Conservation (phyloP, 2,113 vertebrate genomes). For the Chloropsis cyanopogon region DNA sequence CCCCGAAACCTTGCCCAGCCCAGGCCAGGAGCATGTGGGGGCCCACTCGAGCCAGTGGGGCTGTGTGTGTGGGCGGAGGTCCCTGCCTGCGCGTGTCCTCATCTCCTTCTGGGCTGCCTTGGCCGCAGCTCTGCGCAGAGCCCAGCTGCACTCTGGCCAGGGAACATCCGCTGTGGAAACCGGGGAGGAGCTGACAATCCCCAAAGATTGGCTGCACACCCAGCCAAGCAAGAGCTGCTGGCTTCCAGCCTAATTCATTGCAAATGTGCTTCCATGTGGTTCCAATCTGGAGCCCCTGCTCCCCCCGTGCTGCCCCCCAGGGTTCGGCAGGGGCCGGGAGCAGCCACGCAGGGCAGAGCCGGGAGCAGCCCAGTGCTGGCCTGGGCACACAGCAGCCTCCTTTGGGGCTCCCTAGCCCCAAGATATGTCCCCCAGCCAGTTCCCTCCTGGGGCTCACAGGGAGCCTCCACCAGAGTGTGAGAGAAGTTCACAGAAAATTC, state of each 20-base stretch:
- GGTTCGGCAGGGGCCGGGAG: not conserved
- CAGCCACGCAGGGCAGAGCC: not conserved
- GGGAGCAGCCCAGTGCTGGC: not conserved
- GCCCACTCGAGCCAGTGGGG: fast-evolving
- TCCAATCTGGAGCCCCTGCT: slow-evolving; percentile 78
- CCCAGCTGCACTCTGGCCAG: slow-evolving; percentile 85
- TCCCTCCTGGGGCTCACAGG: not conserved
- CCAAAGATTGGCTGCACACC: slow-evolving; percentile 66
- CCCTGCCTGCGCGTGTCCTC: not conserved
- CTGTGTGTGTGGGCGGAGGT: not conserved
- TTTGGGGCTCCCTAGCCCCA: not conserved
- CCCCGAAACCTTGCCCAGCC: not conserved
- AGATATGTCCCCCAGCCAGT: not conserved
- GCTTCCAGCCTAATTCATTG: slow-evolving; percentile 79
- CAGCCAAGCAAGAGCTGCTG: slow-evolving; percentile 69
- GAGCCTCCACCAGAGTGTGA: not conserved
- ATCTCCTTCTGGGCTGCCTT: slow-evolving; percentile 74
- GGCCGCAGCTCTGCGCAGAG: slow-evolving; percentile 77
- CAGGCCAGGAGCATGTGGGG: fast-evolving
- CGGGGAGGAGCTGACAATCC: slow-evolving; percentile 75
- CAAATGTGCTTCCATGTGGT: slow-evolving; percentile 80
- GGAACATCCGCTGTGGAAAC: slow-evolving; percentile 92
- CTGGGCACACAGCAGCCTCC: fast-evolving
- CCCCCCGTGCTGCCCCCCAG: not conserved
- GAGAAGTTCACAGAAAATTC: not conserved